Conservation (phyloP, 2,797 vertebrate genomes). For the Hyperoplus immaculatus region DNA sequence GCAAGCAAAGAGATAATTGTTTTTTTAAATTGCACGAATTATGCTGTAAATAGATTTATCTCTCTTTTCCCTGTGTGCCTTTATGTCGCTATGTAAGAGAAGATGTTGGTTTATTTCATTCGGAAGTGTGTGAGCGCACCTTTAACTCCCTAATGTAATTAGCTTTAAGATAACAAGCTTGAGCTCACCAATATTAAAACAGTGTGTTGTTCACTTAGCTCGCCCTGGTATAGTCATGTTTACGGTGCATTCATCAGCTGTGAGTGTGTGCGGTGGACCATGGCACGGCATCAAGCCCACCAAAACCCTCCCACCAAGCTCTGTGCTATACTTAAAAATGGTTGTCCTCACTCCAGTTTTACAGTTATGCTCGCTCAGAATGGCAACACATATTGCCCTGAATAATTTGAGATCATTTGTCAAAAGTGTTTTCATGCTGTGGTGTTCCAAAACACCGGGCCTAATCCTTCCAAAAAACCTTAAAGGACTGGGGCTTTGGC, state of each 20-base stretch:
- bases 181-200: constrained; percentile 29
- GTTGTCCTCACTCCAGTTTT: constrained; percentile 29
- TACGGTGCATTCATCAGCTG: not conserved
- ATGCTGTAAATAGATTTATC: constrained; percentile 43
- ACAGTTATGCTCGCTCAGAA: constrained; percentile 39
- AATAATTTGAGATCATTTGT: constrained; percentile 43
- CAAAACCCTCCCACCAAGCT: constrained; percentile 38
- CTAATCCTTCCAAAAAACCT: constrained; percentile 46
- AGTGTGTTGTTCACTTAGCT: constrained; percentile 32
- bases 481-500: constrained; percentile 46
- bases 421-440: constrained; percentile 28
- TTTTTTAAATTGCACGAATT: constrained; percentile 26
- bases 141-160: constrained; percentile 49
- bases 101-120: constrained; percentile 55
- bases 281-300: not conserved
- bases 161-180: constrained; percentile 48
- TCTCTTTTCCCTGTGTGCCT: constrained; percentile 25
- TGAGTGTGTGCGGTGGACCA: constrained; percentile 4
- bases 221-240: constrained; percentile 21
- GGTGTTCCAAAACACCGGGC: constrained; percentile 17
- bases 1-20: constrained; percentile 50
- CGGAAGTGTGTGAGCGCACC: constrained; percentile 59
- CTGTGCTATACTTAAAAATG: constrained; percentile 56
- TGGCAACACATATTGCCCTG: constrained; percentile 30
- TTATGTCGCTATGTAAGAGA: constrained; percentile 11